Conservation (phyloP, 2,113 vertebrate genomes). For the Aptenodytes patagonicus region DNA sequence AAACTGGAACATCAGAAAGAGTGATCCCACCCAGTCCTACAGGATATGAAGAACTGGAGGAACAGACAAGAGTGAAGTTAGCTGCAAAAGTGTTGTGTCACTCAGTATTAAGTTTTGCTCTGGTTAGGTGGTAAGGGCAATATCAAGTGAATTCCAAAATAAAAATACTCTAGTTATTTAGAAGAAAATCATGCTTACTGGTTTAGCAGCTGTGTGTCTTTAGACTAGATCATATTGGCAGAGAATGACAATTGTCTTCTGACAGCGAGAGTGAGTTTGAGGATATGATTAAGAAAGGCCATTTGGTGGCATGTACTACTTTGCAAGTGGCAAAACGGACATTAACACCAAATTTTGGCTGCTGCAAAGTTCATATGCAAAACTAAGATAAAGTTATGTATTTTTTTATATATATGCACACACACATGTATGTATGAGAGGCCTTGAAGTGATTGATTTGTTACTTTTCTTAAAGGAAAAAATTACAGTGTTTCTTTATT, state of each 20-base stretch:
- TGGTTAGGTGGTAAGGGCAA: neutral
- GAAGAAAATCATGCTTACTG: neutral
- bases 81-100: accelerated
- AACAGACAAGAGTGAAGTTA: neutral
- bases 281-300: neutral
- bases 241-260: neutral
- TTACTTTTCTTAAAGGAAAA: neutral
- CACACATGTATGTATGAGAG: neutral
- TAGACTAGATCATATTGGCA: neutral
- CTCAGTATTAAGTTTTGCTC: neutral
- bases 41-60: neutral
- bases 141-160: neutral
- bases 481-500: neutral
- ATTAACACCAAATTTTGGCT: neutral
- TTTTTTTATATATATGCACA: neutral
- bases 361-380: neutral
- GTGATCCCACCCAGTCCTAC: neutral
- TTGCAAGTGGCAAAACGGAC: neutral
- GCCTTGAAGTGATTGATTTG: neutral
- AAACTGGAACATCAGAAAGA: neutral
- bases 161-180: neutral
- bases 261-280: neutral
- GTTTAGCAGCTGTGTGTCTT: neutral
- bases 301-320: neutral
- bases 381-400: neutral